phyloP scores from a whole-genome alignment of 2,113 vertebrate species.

The Sorex fumeus region DNA sequence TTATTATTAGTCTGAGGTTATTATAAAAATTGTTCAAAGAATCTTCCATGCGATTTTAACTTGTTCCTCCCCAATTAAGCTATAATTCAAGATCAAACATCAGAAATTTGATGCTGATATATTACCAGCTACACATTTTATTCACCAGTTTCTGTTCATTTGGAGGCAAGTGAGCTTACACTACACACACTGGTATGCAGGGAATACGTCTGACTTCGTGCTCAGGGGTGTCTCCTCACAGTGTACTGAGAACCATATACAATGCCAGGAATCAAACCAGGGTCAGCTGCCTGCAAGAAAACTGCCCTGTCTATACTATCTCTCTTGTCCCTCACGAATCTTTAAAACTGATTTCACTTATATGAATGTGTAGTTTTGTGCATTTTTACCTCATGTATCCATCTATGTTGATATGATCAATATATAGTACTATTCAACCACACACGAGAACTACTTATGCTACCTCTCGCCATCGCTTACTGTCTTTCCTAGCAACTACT shows the following conservation, averaged over 20 bases:
- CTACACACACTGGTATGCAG: too few relatives aligned
- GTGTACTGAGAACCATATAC: too few relatives aligned
- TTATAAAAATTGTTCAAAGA: constrained; percentile 1
- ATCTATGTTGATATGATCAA: constrained; percentile 26
- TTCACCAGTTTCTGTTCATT: too few relatives aligned
- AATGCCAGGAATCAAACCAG: too few relatives aligned
- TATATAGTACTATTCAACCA: neutral
- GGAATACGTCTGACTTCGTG: too few relatives aligned
- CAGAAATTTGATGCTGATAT: neutral
- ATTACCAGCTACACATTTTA: neutral
- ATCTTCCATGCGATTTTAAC: neutral
- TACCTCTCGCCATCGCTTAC: neutral
- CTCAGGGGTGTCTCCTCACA: too few relatives aligned
- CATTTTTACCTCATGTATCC: neutral
- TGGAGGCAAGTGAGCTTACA: too few relatives aligned
- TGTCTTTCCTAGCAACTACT: constrained; percentile 3
- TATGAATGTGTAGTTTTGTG: neutral
- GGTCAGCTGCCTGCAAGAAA: too few relatives aligned
- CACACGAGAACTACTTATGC: neutral
- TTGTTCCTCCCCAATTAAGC: constrained; percentile 18
- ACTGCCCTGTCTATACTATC: too few relatives aligned
- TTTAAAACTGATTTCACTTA: constrained; percentile 52
- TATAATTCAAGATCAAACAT: constrained; percentile 1
- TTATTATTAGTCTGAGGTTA: constrained; percentile 18
- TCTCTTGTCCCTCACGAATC: neutral